A percentile compares a stretch with the other conserved stretches of the same genome.
These are phyloP conservation scores for Triplophysa bombifrons DNA, from an alignment of 2,797 vertebrate species.

Conservation along the genomic window DNA sequence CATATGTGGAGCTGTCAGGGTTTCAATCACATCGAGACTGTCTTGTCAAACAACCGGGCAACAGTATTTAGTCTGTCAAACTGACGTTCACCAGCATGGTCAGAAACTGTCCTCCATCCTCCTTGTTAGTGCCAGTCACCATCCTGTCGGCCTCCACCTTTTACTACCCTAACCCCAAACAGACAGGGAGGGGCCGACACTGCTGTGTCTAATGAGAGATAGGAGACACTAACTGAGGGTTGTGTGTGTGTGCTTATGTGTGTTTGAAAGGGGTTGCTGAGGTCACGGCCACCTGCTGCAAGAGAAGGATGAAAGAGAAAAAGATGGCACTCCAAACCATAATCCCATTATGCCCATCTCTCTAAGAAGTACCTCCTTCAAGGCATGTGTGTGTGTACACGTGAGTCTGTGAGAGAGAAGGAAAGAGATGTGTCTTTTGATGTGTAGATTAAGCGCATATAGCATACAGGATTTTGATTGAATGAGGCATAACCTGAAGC, in stretches of 20 bases:
- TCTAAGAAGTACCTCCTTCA: slow-evolving; percentile 39
- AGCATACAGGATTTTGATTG: slow-evolving; percentile 34
- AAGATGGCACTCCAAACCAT: slow-evolving; percentile 16
- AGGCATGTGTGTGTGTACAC: slow-evolving; percentile 24
- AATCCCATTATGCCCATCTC: slow-evolving; percentile 39
- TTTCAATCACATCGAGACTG: not conserved
- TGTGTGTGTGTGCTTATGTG: not conserved
- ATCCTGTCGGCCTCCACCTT: slow-evolving; percentile 10
- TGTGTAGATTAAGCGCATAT: slow-evolving; percentile 46
- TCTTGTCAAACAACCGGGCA: slow-evolving; percentile 31
- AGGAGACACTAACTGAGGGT: not conserved
- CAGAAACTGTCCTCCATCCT: slow-evolving; percentile 49
- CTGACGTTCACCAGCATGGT: slow-evolving; percentile 13
- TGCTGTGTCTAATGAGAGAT: slow-evolving; percentile 25
- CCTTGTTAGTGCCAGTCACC: slow-evolving; percentile 57
- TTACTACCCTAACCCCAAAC: slow-evolving; percentile 12
- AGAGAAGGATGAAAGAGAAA: slow-evolving; percentile 29
- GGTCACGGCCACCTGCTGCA: slow-evolving; percentile 39
- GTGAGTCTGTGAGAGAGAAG: slow-evolving; percentile 17
- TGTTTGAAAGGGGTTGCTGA: slow-evolving; percentile 13
- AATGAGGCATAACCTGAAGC: slow-evolving; percentile 41
- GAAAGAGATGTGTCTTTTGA: slow-evolving; percentile 35
- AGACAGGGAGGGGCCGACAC: slow-evolving; percentile 25
- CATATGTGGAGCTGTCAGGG: not conserved
- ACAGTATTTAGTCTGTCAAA: slow-evolving; percentile 48